These are phyloP conservation scores for Calliopum simillimum DNA, from an alignment of 2,888 invertebrate genomes.

Conservation along the genomic window DNA sequence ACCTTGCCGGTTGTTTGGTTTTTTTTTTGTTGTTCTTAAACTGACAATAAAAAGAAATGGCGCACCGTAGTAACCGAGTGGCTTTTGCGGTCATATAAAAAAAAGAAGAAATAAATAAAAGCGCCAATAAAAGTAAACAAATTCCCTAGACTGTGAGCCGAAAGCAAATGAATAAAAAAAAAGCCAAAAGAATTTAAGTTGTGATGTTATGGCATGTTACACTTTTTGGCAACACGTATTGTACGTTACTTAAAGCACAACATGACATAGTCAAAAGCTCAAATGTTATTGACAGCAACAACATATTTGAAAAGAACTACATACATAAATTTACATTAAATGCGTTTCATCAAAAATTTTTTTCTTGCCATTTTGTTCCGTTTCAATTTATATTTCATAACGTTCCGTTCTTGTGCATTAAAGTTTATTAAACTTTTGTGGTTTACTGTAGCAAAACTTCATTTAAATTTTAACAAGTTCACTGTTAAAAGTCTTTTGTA, in stretches of 20 bases:
- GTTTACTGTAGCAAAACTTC: not conserved
- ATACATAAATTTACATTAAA: too few species aligned
- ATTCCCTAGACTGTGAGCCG: not conserved
- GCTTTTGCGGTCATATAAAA: not conserved
- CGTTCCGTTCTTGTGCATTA: constrained; percentile 6
- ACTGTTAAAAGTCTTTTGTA: too few species aligned
- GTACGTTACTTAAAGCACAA: too few species aligned
- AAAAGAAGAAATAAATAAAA: not conserved
- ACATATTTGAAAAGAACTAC: too few species aligned
- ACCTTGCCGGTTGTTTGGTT: not conserved
- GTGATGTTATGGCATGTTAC: too few species aligned
- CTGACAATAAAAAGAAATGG: not conserved
- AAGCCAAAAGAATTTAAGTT: too few species aligned
- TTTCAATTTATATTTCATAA: constrained; percentile 17
- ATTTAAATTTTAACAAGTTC: too few species aligned
- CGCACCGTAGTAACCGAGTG: not conserved
- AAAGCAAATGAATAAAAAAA: too few species aligned
- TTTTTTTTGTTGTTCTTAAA: not conserved
- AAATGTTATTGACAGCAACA: too few species aligned
- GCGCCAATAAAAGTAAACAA: not conserved
- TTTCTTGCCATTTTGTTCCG: not conserved
- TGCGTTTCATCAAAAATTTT: too few species aligned
- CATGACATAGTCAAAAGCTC: too few species aligned
- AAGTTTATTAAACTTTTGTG: not conserved
- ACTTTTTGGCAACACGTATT: too few species aligned